phyloP scores from a whole-genome alignment of 2,888 invertebrate species.

The Metalampra italica region DNA sequence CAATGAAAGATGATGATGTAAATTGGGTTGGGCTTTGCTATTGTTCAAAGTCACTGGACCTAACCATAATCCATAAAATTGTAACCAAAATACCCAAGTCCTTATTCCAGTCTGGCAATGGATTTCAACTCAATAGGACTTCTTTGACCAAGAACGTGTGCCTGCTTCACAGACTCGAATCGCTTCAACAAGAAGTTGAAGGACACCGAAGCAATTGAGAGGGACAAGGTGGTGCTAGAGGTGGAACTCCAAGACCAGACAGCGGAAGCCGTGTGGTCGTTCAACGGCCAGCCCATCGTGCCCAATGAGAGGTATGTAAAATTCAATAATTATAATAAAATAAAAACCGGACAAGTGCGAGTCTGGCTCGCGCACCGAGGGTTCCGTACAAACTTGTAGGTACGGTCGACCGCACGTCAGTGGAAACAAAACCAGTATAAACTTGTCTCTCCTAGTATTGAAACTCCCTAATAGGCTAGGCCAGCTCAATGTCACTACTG shows the following conservation, averaged over 20 bases:
- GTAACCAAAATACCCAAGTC: background rate
- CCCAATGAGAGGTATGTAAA: slow-evolving; percentile 81
- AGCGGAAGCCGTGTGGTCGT: slow-evolving; percentile 95
- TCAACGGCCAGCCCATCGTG: slow-evolving; percentile 93
- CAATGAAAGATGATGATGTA: background rate
- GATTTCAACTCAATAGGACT: background rate
- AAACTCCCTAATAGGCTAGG: too few relatives aligned
- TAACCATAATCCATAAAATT: slow-evolving; percentile 14
- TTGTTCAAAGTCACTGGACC: slow-evolving; percentile 37
- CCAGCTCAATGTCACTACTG: too few relatives aligned
- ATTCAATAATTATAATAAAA: background rate
- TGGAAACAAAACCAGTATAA: too few relatives aligned
- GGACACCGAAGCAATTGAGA: slow-evolving; percentile 94
- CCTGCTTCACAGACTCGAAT: slow-evolving; percentile 86
- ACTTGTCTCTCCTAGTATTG: too few relatives aligned
- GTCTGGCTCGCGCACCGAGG: too few relatives aligned
- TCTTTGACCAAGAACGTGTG: background rate
- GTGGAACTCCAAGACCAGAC: slow-evolving; percentile 97
- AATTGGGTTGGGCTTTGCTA: slow-evolving; percentile 12
- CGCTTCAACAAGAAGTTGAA: slow-evolving; percentile 98
- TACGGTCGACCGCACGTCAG: too few relatives aligned
- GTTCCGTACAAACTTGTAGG: too few relatives aligned
- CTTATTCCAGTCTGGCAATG: background rate
- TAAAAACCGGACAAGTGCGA: too few relatives aligned
- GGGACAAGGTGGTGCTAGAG: slow-evolving; percentile 94